A percentile compares a stretch with the other conserved stretches of the same genome.
Conservation (phyloP, 2,797 vertebrate genomes). For the Rhinophrynus dorsalis region DNA sequence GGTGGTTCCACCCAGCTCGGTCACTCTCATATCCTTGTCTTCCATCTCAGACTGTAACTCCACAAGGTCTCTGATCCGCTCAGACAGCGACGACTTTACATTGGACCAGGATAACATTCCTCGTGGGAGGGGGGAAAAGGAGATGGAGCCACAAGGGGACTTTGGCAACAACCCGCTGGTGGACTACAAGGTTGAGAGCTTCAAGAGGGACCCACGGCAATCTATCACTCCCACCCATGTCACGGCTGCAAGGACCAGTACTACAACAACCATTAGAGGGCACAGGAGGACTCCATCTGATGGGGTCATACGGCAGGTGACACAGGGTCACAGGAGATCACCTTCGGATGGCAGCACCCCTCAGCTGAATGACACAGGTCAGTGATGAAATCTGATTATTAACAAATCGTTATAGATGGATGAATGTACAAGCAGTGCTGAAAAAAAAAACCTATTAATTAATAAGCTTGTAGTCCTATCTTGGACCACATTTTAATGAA, state of each 20-base stretch:
- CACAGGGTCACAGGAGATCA: conserved; percentile 63
- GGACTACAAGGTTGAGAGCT: conserved; percentile 85
- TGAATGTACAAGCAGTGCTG: too few relatives aligned
- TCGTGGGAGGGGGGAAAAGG: background rate
- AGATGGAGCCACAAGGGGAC: conserved; percentile 38
- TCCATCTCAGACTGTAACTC: conserved; percentile 90
- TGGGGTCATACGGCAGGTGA: conserved; percentile 74
- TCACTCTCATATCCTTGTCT: conserved; percentile 84
- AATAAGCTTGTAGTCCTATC: too few relatives aligned
- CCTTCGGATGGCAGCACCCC: conserved; percentile 79
- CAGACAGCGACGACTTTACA: conserved; percentile 75
- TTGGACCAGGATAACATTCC: conserved; percentile 39
- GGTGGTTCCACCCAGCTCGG: conserved; percentile 67
- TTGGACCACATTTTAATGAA: too few relatives aligned
- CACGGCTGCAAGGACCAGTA: conserved; percentile 68
- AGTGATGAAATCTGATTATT: too few relatives aligned
- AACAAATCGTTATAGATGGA: too few relatives aligned
- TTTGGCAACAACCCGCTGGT: conserved; percentile 76
- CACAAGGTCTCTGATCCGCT: conserved; percentile 84
- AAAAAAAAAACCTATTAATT: too few relatives aligned
- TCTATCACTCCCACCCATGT: conserved; percentile 89
- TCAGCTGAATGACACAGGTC: conserved; percentile 59
- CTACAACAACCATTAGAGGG: conserved; percentile 73
- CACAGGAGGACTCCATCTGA: conserved; percentile 86
- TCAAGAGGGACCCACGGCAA: conserved; percentile 88